These are phyloP conservation scores for Enteromius anoplus DNA, from an alignment of 2,797 vertebrate genomes.

Conservation along the genomic window DNA sequence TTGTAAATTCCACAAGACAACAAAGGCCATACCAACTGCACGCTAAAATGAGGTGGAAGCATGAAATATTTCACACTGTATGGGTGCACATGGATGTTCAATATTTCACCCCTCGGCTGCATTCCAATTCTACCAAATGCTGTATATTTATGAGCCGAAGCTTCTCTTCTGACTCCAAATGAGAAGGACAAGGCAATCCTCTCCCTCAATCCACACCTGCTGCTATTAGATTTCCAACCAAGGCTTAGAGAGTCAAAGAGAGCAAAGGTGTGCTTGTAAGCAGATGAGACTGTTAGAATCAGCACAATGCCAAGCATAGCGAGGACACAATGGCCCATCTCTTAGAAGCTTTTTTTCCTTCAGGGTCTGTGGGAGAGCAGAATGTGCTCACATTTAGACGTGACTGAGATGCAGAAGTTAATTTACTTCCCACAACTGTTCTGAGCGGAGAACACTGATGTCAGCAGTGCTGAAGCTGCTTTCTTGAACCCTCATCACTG, in stretches of 20 bases:
- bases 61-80: constrained; percentile 56
- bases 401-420: constrained; percentile 35
- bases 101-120: constrained; percentile 58
- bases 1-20: constrained; percentile 51
- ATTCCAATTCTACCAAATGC: constrained; percentile 53
- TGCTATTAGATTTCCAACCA: constrained; percentile 54
- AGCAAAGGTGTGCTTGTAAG: constrained; percentile 46
- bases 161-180: constrained; percentile 56
- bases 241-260: constrained; percentile 35
- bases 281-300: constrained; percentile 51
- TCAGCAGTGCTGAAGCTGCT: constrained; percentile 68
- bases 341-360: constrained; percentile 19
- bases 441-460: constrained; percentile 57
- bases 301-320: constrained; percentile 42
- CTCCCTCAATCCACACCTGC: constrained; percentile 47
- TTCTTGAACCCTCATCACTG: constrained; percentile 64
- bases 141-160: constrained; percentile 63
- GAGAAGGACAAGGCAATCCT: constrained; percentile 55
- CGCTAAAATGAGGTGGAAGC: constrained; percentile 44
- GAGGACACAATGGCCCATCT: not conserved
- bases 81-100: constrained; percentile 49
- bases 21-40: constrained; percentile 42
- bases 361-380: constrained; percentile 20
- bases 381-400: constrained; percentile 23
- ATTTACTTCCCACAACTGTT: constrained; percentile 21